A percentile compares a stretch with the other conserved stretches of the same genome.
These are phyloP conservation scores for Condylostylus longicornis DNA, from an alignment of 1,140 invertebrate genomes.

Conservation along the genomic window DNA sequence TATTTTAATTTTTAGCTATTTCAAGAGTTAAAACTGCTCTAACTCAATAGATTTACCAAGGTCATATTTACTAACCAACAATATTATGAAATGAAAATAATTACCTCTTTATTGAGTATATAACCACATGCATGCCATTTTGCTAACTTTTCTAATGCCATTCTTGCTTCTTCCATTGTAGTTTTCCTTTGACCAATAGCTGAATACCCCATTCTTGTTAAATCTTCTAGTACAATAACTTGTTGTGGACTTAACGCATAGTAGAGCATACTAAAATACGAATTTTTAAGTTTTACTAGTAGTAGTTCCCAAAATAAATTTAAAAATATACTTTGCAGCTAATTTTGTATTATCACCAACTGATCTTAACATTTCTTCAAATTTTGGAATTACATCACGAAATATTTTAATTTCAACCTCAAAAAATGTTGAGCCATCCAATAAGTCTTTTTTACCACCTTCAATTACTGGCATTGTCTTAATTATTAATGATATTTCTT, in stretches of 20 bases:
- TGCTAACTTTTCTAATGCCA: neutral
- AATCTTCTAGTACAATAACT: constrained; percentile 1
- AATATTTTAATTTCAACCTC: neutral
- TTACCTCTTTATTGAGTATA: neutral
- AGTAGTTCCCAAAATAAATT: no score
- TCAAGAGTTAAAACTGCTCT: neutral
- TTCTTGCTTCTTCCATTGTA: neutral
- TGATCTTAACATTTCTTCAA: neutral
- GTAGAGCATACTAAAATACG: no score
- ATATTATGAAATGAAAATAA: neutral
- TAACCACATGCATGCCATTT: constrained; percentile 2
- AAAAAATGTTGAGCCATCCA: neutral
- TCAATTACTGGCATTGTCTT: neutral
- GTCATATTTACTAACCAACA: neutral
- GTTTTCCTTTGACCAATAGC: neutral
- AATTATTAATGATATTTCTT: neutral
- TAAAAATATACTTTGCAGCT: neutral
- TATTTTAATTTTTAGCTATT: neutral
- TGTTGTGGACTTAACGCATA: neutral
- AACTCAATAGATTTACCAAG: neutral
- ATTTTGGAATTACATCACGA: neutral
- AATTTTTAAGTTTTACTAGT: no score
- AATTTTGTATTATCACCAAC: neutral
- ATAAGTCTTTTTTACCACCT: neutral
- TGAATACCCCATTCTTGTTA: neutral